Evolutionary conservation across 2,113 vertebrate genomes (phyloP).

Genomic region (Menura novaehollandiae): DNA sequence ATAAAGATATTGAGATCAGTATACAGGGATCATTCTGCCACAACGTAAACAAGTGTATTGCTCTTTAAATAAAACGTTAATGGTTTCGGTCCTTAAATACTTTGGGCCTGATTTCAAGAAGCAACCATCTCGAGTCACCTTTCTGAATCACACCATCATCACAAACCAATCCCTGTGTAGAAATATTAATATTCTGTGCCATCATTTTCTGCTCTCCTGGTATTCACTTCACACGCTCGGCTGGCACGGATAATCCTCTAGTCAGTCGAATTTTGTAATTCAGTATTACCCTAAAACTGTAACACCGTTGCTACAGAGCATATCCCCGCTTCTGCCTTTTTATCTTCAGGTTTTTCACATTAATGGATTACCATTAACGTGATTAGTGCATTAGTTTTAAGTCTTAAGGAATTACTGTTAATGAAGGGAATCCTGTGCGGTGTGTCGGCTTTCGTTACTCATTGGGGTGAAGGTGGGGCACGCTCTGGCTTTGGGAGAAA

Average conservation of each 20-base stretch:
- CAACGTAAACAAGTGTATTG: neutral
- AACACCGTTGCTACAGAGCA: neutral
- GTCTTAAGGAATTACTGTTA: constrained; percentile 42
- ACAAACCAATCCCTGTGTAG: neutral
- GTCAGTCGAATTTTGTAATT: neutral
- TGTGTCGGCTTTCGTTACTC: neutral
- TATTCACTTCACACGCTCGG: neutral
- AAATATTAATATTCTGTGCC: neutral
- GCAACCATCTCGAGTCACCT: neutral
- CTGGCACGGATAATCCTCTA: neutral
- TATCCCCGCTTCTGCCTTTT: neutral
- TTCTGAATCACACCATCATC: neutral
- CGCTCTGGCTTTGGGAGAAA: neutral
- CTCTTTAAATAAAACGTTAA: constrained; percentile 42
- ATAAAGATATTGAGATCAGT: neutral
- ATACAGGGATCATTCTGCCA: neutral
- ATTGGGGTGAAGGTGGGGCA: neutral
- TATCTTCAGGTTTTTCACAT: neutral
- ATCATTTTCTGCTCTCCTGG: constrained; percentile 15
- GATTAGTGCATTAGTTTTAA: constrained; percentile 35
- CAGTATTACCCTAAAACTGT: neutral
- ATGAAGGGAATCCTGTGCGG: neutral
- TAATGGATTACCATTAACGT: constrained; percentile 7
- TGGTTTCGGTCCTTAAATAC: constrained; percentile 39
- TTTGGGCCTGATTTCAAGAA: constrained; percentile 52